These are phyloP conservation scores for Oligia strigilis DNA, from an alignment of 2,888 invertebrate genomes.

Conservation along the genomic window DNA sequence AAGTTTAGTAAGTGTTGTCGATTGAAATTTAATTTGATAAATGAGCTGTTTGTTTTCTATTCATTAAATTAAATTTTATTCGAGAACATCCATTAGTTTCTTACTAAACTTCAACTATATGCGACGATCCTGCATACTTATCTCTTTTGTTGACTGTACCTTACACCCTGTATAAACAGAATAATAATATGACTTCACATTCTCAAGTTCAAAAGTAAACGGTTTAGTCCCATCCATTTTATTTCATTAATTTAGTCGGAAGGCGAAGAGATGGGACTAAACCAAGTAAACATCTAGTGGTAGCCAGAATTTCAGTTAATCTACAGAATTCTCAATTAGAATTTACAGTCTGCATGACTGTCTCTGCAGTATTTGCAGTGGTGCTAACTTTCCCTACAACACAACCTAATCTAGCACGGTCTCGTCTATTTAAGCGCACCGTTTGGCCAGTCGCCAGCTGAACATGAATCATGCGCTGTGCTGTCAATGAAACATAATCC, in stretches of 20 bases:
- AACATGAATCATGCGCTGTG: constrained; percentile 77
- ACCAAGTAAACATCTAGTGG: too few species aligned
- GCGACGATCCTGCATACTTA: too few species aligned
- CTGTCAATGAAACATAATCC: constrained; percentile 82
- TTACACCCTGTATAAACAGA: background rate
- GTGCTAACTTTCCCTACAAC: constrained; percentile 48
- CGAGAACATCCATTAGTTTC: too few species aligned
- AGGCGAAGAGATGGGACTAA: too few species aligned
- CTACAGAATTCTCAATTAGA: constrained; percentile 14
- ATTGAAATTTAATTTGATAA: too few species aligned
- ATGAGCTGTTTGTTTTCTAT: too few species aligned
- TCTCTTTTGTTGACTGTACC: background rate
- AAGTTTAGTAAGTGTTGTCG: too few species aligned
- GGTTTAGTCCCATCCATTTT: too few species aligned
- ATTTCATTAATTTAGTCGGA: too few species aligned
- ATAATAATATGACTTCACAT: too few species aligned
- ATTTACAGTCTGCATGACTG: constrained; percentile 19
- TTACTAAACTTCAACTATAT: too few species aligned
- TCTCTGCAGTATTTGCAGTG: constrained; percentile 34
- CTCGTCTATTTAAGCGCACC: constrained; percentile 68
- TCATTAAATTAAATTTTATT: too few species aligned
- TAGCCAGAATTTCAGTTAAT: background rate
- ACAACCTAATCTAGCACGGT: constrained; percentile 61
- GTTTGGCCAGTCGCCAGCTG: constrained; percentile 74
- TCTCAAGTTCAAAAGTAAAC: constrained; percentile 3